These are phyloP conservation scores for Araneus ventricosus DNA, from an alignment of 1,140 invertebrate genomes.

Conservation along the genomic window DNA sequence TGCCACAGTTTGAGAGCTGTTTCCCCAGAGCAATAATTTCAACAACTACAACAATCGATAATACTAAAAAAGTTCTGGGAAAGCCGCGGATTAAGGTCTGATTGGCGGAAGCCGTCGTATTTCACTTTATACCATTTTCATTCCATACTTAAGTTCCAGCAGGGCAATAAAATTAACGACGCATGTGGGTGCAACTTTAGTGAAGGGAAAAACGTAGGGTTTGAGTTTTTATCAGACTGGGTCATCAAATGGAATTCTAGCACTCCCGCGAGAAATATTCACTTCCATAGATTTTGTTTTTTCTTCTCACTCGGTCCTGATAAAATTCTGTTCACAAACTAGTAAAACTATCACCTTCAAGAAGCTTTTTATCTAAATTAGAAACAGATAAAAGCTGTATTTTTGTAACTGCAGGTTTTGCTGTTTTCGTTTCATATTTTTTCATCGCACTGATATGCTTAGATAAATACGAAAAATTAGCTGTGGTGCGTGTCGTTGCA, in stretches of 20 bases:
- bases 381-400: background rate
- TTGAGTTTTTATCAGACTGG: slow-evolving; percentile 22
- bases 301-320: background rate
- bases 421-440: too few species aligned
- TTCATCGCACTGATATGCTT: too few species aligned
- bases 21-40: background rate
- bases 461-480: too few species aligned
- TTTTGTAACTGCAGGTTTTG: background rate
- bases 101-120: slow-evolving; percentile 7
- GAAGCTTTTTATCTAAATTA: slow-evolving; percentile 7
- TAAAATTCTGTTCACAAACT: slow-evolving; percentile 22
- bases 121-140: slow-evolving; percentile 27
- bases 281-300: slow-evolving; percentile 4
- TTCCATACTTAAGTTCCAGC: slow-evolving; percentile 28
- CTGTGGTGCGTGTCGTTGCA: too few species aligned
- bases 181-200: slow-evolving; percentile 23
- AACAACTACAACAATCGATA: background rate
- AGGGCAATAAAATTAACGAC: slow-evolving; percentile 26
- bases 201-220: background rate
- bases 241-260: slow-evolving; percentile 30
- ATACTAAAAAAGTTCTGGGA: background rate
- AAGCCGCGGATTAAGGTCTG: background rate
- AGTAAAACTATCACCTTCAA: background rate
- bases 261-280: slow-evolving; percentile 10
- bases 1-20: background rate